These are phyloP conservation scores for Pyrocoelia pectoralis DNA, from an alignment of 2,888 invertebrate species.

Conservation along the genomic window DNA sequence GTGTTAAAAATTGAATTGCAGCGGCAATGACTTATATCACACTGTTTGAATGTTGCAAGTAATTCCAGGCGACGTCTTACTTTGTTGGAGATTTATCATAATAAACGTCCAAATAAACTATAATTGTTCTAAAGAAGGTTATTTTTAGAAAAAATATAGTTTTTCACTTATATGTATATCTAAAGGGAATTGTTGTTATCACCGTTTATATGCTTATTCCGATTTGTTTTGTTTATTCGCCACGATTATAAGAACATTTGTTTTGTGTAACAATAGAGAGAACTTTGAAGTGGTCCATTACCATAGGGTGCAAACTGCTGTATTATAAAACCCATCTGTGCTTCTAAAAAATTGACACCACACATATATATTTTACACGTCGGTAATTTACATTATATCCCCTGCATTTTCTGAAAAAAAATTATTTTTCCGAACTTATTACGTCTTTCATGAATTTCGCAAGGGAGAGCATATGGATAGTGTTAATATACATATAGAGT, in stretches of 20 bases:
- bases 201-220: constrained; percentile 31
- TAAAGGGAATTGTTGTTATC: constrained; percentile 15
- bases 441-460: neutral
- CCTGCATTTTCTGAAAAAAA: neutral
- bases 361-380: constrained; percentile 30
- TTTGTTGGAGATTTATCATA: too few species aligned
- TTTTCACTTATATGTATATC: neutral
- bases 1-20: constrained; percentile 6
- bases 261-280: constrained; percentile 41
- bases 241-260: constrained; percentile 44
- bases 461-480: neutral
- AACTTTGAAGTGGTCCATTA: constrained; percentile 40
- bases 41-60: too few species aligned
- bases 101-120: too few species aligned
- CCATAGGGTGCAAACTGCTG: constrained; percentile 35
- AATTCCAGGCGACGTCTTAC: too few species aligned
- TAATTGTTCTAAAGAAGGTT: too few species aligned
- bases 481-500: too few species aligned
- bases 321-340: constrained; percentile 38
- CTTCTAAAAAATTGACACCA: constrained; percentile 30
- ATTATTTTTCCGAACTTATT: neutral
- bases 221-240: constrained; percentile 46
- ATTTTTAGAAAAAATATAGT: too few species aligned
- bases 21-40: neutral
- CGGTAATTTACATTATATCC: constrained; percentile 1